Base-by-base conservation (phyloP, 2,797 vertebrate genomes). In the Sebastes iracundus region DNA sequence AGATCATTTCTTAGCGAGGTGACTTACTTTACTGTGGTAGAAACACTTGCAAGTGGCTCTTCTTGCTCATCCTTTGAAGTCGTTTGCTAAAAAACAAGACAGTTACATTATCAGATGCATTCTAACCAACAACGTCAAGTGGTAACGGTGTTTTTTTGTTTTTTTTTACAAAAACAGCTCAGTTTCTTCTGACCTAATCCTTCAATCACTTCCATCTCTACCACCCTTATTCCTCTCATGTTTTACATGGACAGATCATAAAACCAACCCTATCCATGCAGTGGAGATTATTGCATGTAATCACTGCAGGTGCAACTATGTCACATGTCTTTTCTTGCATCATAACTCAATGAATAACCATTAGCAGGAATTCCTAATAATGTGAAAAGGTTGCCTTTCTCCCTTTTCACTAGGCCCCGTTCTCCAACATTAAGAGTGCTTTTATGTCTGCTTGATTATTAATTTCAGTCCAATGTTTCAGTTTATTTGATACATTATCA, bases 21-120 rank as follows among this genome's bases (percentile, higher is more conserved):
- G 3, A 75, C 94, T 90, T 89, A 96, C 96, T 88, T 91, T 14
- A 92, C 80, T 75, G 87, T 55, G 23, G 90, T 70, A 18, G 91
- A 77, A 81, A 52, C 80, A 65, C 71, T 72, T 32, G 66, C 33
- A 49, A 87, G 71, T 2, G 66, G 79, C 49, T 90, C 92, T 16
- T 91, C 90, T 32, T 78, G 87, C 18, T 90, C 92, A 22, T 94
- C 91, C 38, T 93, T 94, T 35, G 86, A 89, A 22, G 49, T 71
- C 70, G 89, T 90, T 82, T 95, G 86, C 90, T 90, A 56, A 62
- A 83, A 90, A 72, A 79, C 25, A 56, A 59, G n/a, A 1, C 64
- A 8, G 16, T 32, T 22, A 23, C 14, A 61, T 74, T 22, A 71
- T 32, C 6, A 71, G 16, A 4, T 30, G 42, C 23, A 72, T 7